Evolutionary conservation across 2,113 vertebrate species (phyloP), one percentile per base, ranked within the genome.

Genomic region (Tiliqua scincoides): DNA sequence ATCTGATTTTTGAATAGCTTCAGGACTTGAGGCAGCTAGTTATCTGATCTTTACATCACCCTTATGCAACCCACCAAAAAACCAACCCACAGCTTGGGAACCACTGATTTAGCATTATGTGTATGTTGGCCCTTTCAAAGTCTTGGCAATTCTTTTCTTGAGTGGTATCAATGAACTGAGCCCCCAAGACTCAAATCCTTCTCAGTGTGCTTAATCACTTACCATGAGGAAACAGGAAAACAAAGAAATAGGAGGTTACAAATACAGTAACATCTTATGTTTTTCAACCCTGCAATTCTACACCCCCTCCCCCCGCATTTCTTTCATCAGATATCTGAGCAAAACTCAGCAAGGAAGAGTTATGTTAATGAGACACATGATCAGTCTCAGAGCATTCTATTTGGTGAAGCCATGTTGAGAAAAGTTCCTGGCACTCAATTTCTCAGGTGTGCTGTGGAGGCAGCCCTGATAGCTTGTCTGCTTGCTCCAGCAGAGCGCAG

Each of bases 401-500:
- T 35, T 61, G 54, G n/a, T 63, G 25, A 37, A 70, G 21, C 57
- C 10, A n/a, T 65, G 11, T 57, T 65, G 15, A 65, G 68, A 30
- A 57, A 62, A 65, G 32, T 84, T 57, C 23, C 30, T 63, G 82
- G n/a, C 57, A 17, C 54, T 72, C 40, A 40, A 37, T 79, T 52
- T 37, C 20, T 79, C 74, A 23, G n/a, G 40, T 48, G 30, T 35
- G 37, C n/a, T 71, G 73, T 32, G 43, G 54, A 15, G 52, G 30
- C 73, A 78, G 30, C 67, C 35, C 63, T 32, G 23, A 79, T 63
- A 54, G 75, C 75, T 84, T 32, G 1, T 84, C 67, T 54, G 3
- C 32, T 57, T 20, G 32, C 75, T 88, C 32, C 67, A 84, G 43
- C 67, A 73, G 81, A 84, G 86, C 86, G 54, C 67, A 65, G 68